These are phyloP conservation scores for Etheostoma spectabile DNA, from an alignment of 2,113 vertebrate genomes.

Conservation along the genomic window DNA sequence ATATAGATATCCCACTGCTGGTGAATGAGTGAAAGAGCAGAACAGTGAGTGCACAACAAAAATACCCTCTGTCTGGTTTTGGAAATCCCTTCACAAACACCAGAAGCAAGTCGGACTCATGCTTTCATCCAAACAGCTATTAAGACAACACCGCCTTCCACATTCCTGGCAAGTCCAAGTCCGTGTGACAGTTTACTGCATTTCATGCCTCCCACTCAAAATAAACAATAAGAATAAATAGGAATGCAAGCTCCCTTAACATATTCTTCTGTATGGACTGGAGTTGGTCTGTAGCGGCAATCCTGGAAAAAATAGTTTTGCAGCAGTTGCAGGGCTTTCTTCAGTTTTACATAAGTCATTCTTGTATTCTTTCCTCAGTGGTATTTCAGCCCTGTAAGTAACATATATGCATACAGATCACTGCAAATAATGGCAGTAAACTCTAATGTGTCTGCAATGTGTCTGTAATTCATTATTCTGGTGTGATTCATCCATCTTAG, in stretches of 20 bases:
- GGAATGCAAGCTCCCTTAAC: slow-evolving; percentile 19
- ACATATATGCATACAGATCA: slow-evolving; percentile 10
- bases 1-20: neutral
- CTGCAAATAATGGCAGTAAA: slow-evolving; percentile 19
- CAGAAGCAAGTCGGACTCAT: slow-evolving; percentile 17
- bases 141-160: slow-evolving; percentile 28
- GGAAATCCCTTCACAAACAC: neutral
- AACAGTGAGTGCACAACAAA: slow-evolving; percentile 3
- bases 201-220: slow-evolving; percentile 57
- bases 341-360: neutral
- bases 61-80: slow-evolving; percentile 11
- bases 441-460: neutral
- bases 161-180: slow-evolving; percentile 50
- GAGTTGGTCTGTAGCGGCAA: slow-evolving; percentile 11
- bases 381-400: slow-evolving; percentile 26
- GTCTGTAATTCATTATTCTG: slow-evolving; percentile 54
- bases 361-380: slow-evolving; percentile 2
- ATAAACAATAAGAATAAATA: slow-evolving; percentile 53
- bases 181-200: slow-evolving; percentile 47
- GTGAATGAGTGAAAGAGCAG: neutral
- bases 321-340: slow-evolving; percentile 2
- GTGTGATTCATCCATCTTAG: slow-evolving; percentile 51
- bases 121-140: slow-evolving; percentile 42
- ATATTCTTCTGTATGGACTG: slow-evolving; percentile 32
- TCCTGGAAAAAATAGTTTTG: slow-evolving; percentile 12